These are phyloP conservation scores for Drosophila mercatorum DNA, from an alignment of 2,888 invertebrate species.

Conservation along the genomic window DNA sequence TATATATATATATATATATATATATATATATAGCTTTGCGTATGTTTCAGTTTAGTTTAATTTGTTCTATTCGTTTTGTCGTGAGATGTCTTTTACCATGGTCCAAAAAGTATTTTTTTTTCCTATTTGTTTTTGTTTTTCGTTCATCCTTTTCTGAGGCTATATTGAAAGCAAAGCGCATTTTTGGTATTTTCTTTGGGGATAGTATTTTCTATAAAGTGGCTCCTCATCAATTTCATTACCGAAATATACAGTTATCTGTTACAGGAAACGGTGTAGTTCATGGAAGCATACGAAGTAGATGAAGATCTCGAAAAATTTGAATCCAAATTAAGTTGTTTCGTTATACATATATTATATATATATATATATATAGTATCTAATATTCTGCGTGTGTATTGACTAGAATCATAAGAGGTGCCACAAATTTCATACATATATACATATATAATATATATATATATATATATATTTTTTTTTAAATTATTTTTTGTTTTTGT, in stretches of 20 bases:
- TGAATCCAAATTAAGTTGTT: conserved; percentile 30
- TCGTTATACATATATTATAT: neutral
- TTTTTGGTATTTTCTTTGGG: conserved; percentile 3
- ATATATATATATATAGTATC: neutral
- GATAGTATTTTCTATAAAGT: neutral
- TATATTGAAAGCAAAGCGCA: conserved; percentile 33
- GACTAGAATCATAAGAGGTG: conserved; percentile 40
- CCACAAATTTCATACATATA: conserved; percentile 21
- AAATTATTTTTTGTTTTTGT: conserved; percentile 1
- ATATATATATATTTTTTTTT: neutral
- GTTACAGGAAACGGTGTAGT: conserved; percentile 15
- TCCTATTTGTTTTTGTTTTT: conserved; percentile 3
- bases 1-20: conserved; percentile 40
- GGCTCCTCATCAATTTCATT: neutral
- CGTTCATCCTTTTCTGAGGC: conserved; percentile 6
- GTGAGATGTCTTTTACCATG: conserved; percentile 59
- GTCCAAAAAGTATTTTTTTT: conserved; percentile 54
- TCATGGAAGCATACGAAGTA: conserved; percentile 28
- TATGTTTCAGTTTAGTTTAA: conserved; percentile 39
- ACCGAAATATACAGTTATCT: conserved; percentile 5
- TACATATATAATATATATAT: conserved; percentile 10
- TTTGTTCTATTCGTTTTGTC: conserved; percentile 36
- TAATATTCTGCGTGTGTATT: conserved; percentile 9
- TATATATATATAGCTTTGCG: conserved; percentile 24
- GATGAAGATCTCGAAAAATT: conserved; percentile 18